phyloP scores from a whole-genome alignment of 2,113 vertebrate genomes.

The Sinocyclocheilus anophthalmus region DNA sequence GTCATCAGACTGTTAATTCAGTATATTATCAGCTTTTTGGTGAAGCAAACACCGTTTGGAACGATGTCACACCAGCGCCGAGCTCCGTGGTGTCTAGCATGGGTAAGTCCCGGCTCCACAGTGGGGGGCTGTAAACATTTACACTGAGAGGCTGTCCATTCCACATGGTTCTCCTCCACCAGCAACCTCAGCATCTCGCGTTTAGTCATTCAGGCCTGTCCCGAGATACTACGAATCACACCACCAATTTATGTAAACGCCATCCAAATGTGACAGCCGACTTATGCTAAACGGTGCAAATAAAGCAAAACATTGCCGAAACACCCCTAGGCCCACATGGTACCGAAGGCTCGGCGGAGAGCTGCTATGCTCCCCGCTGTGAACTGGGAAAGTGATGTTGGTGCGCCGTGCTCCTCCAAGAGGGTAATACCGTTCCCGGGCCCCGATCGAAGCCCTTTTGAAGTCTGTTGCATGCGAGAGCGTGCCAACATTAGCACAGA shows the following conservation, averaged over 20 bases:
- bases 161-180: slow-evolving; percentile 80
- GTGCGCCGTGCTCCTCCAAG: slow-evolving; percentile 77
- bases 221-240: slow-evolving; percentile 82
- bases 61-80: slow-evolving; percentile 66
- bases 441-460: slow-evolving; percentile 77
- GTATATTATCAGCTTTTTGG: slow-evolving; percentile 16
- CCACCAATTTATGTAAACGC: slow-evolving; percentile 80
- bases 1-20: background rate
- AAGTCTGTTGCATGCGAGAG: slow-evolving; percentile 77
- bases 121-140: slow-evolving; percentile 84
- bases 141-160: slow-evolving; percentile 84
- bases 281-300: slow-evolving; percentile 83
- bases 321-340: slow-evolving; percentile 85
- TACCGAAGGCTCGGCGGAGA: slow-evolving; percentile 76
- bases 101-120: slow-evolving; percentile 78
- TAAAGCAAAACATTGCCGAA: slow-evolving; percentile 85
- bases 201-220: slow-evolving; percentile 83
- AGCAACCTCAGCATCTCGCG: slow-evolving; percentile 82
- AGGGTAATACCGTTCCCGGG: slow-evolving; percentile 77
- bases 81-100: slow-evolving; percentile 75
- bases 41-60: slow-evolving; percentile 62
- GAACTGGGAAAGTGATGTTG: slow-evolving; percentile 85
- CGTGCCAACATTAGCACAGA: slow-evolving; percentile 68
- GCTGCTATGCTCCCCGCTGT: slow-evolving; percentile 83
- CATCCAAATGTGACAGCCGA: slow-evolving; percentile 85